phyloP scores from a whole-genome alignment of 64 coral and sea anemone species.

The Astreopora myriophthalma region DNA sequence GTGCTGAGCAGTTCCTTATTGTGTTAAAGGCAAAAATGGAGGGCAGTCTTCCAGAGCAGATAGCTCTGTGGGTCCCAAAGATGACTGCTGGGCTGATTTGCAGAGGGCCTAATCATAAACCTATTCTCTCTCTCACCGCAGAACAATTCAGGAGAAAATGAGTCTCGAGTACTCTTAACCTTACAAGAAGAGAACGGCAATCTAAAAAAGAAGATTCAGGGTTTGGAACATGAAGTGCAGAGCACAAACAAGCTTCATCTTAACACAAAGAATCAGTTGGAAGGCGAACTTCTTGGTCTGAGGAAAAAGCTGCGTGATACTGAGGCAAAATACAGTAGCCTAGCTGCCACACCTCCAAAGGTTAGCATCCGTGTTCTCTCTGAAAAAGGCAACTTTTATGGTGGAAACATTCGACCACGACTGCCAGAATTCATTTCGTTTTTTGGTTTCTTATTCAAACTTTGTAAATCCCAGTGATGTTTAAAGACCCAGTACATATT shows the following conservation, averaged over 20 bases:
- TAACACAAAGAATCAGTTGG: constrained; percentile 58
- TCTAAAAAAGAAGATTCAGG: constrained; percentile 44
- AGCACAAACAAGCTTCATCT: constrained; percentile 59
- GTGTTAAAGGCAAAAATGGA: too few relatives aligned
- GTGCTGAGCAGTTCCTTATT: too few relatives aligned
- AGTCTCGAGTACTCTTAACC: constrained; percentile 21
- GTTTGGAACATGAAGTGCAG: constrained; percentile 73
- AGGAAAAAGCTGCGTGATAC: constrained; percentile 87
- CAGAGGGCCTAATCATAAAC: neutral
- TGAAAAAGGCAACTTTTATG: too few relatives aligned
- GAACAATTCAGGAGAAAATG: constrained; percentile 25
- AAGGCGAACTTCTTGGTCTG: constrained; percentile 72
- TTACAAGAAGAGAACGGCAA: constrained; percentile 62
- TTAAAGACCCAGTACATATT: too few relatives aligned
- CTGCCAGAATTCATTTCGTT: too few relatives aligned
- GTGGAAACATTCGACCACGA: too few relatives aligned
- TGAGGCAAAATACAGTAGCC: constrained; percentile 85
- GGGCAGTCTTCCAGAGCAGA: too few relatives aligned
- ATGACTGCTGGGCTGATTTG: too few relatives aligned
- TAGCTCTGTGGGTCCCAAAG: too few relatives aligned
- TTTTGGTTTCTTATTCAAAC: too few relatives aligned
- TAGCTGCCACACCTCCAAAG: constrained; percentile 94
- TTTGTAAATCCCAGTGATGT: too few relatives aligned
- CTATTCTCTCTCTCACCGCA: neutral
- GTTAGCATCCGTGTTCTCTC: neutral